Conservation (phyloP, 2,113 vertebrate species). For the Recurvirostra avosetta region DNA sequence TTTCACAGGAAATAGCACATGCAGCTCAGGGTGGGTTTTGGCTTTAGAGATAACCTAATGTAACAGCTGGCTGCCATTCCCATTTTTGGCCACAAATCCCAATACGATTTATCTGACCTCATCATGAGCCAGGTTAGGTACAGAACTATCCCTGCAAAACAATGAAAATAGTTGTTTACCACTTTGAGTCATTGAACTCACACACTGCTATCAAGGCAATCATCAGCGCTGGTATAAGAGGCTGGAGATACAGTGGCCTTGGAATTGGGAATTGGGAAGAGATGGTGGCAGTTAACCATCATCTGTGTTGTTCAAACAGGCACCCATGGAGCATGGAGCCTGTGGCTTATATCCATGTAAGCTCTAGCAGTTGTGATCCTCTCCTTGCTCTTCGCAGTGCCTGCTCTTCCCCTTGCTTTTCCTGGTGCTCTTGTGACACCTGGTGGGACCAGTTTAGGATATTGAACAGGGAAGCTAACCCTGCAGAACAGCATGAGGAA, state of each 20-base stretch:
- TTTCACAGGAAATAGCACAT: background rate
- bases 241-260: background rate
- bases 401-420: background rate
- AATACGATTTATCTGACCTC: background rate
- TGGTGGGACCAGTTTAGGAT: background rate
- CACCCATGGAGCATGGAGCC: fast-evolving
- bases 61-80: background rate
- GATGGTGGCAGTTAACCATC: background rate
- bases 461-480: background rate
- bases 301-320: background rate
- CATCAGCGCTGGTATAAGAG: background rate
- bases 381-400: background rate
- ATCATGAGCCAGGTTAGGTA: background rate
- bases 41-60: background rate
- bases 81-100: background rate
- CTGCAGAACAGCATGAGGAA: background rate
- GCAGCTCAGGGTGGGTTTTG: background rate
- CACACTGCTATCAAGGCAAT: background rate
- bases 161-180: background rate
- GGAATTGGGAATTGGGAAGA: background rate
- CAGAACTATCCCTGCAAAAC: background rate
- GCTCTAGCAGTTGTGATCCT: background rate
- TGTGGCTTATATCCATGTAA: background rate
- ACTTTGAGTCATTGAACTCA: background rate
- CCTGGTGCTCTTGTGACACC: background rate